Conservation (phyloP, 2,888 invertebrate genomes). For the Plutella xylostella region DNA sequence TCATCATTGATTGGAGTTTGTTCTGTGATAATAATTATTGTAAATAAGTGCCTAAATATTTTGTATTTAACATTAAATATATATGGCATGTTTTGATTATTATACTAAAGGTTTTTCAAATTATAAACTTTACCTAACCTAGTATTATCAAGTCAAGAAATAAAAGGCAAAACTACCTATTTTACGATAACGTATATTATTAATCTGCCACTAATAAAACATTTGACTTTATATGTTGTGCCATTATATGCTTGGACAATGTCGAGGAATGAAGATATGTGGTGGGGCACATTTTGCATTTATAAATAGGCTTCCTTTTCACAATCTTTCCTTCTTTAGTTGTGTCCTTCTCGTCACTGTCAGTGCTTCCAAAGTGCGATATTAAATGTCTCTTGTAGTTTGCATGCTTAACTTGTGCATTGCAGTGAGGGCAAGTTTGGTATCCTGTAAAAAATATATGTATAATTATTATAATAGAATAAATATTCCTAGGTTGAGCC, state of each 20-base stretch:
- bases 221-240: slow-evolving; percentile 37
- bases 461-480: too few relatives aligned
- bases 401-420: not conserved
- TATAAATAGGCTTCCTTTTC: slow-evolving; percentile 23
- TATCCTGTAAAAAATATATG: too few relatives aligned
- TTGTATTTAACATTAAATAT: not conserved
- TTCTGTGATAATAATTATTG: slow-evolving; percentile 6
- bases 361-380: slow-evolving; percentile 3
- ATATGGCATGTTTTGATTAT: too few relatives aligned
- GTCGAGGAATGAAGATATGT: slow-evolving; percentile 42
- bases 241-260: slow-evolving; percentile 49
- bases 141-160: not conserved
- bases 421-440: not conserved
- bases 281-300: slow-evolving; percentile 51
- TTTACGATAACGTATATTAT: not conserved
- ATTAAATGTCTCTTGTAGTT: slow-evolving; percentile 1
- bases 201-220: not conserved
- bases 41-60: not conserved
- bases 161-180: not conserved
- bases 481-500: too few relatives aligned
- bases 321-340: not conserved
- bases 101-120: too few relatives aligned
- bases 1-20: slow-evolving; percentile 1
- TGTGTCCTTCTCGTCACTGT: not conserved
- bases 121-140: too few relatives aligned